Base-by-base conservation (phyloP, 2,797 vertebrate genomes). In the Cephalopachus bancanus region DNA sequence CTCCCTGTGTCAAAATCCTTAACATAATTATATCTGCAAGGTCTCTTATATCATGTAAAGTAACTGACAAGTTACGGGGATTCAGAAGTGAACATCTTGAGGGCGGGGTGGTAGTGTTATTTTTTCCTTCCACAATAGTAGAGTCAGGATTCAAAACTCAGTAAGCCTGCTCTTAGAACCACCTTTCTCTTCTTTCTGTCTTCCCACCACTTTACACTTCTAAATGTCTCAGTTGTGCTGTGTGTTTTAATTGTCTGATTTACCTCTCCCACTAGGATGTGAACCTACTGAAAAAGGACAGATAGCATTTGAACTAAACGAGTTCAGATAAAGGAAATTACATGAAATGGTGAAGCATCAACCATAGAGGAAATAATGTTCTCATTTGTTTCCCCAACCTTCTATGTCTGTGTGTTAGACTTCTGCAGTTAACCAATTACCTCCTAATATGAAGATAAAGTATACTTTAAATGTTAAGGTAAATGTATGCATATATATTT, bases 271-370 rank as follows among this genome's bases (percentile, higher is more conserved):
- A 55, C 5, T 71, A 90, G 30, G 83, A 60, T 79, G 10, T 64
- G 19, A 51, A 19, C 33, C 14, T 94, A 11, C 33, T 91, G 69
- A 90, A 64, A 85, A 16, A 95, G 79, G 26, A 79, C 30, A 55
- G 69, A 10, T 26, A 69, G 26, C 33, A 33, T 85, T 83, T 93
- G 71, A 92, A 65, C 26, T 60, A 74, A 71, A 53, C 83, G 51
- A 60, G 26, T 79, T 96, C n/a, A 83, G 49, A 59, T 91, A 28
- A 74, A 91, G 72, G 59, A 89, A 83, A 93, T 93, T 28, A 65
- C 55, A 33, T 51, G 33, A n/a, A 83, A 74, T 78, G 49, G 44
- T 44, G 44, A 94, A 14, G 12, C 19, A 81, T 86, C 71, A 90
- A 26, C 12, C 89, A 33, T 53, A 75, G 67, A 91, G 94, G 92